Evolutionary conservation across 2,113 vertebrate genomes (phyloP), one percentile per base, ranked within the genome.

Genomic region (Larimichthys polyactis): DNA sequence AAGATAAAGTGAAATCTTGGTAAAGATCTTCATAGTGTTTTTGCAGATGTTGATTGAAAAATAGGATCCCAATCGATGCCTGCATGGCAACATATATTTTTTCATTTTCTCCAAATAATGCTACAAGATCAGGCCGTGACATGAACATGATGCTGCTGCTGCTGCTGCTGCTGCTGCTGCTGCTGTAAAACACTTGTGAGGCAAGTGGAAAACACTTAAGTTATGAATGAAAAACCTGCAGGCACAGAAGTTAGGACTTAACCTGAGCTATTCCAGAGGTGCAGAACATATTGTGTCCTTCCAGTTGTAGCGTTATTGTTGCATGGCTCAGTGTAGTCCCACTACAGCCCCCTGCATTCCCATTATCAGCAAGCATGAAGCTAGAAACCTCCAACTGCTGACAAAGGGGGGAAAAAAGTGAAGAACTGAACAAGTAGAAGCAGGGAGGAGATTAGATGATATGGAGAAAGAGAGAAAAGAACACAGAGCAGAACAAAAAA

Each of bases 191-290:
- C 65, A 17, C 52, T 4, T 29, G 32, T 71, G 66, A 72, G 49
- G 72, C 52, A 63, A 72, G 29, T 73, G 48, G 49, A 54, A 73
- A 64, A 83, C 44, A 64, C 51, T 15, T 3, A 63, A 65, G 80
- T 27, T 76, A 51, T 59, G 12, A 78, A 22, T 59, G 57, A 65
- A 75, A 75, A 65, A 81, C 69, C 71, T 77, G 83, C 81, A 89
- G 86, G 84, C 82, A 79, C 82, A 84, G 49, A 80, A 19, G 66
- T 78, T 20, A 12, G 54, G 44, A 77, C 75, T 67, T 44, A 69
- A 80, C 54, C 80, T 68, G 74, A 76, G 81, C 75, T 65, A 43
- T 36, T 78, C 19, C 57, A 66, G 65, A 87, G 62, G 64, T 27
- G 51, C 65, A 69, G 59, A 64, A 52, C 29, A 29, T 15, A 43